A percentile compares a stretch with the other conserved stretches of the same genome.
Evolutionary conservation across 2,113 vertebrate genomes (phyloP).

Genomic region (Cyphomyrus discorhynchus): DNA sequence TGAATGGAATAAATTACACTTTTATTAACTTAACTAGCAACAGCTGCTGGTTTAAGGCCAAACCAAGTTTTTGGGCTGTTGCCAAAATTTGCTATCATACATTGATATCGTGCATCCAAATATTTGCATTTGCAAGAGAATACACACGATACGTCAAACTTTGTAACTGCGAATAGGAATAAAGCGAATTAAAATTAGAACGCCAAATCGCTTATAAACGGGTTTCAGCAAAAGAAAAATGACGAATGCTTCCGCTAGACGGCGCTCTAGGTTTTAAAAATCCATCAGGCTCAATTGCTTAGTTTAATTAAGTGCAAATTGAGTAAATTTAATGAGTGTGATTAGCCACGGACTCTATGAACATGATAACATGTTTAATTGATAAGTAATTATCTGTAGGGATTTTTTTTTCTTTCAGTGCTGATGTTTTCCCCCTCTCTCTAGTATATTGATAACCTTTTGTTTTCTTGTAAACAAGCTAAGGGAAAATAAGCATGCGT

Average conservation of each 20-base stretch:
- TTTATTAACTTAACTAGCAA: slow-evolving; percentile 5
- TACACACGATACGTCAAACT: not conserved
- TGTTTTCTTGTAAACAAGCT: slow-evolving; percentile 21
- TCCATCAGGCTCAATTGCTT: slow-evolving; percentile 46
- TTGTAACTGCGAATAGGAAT: not conserved
- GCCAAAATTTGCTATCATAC: not conserved
- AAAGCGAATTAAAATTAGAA: not conserved
- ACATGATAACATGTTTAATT: slow-evolving; percentile 73
- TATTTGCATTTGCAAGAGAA: not conserved
- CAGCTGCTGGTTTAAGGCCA: not conserved
- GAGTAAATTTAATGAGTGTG: slow-evolving; percentile 80
- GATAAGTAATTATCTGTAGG: slow-evolving; percentile 26
- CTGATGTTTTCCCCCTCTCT: slow-evolving; percentile 16
- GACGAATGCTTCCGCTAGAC: slow-evolving; percentile 47
- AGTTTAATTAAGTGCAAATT: slow-evolving; percentile 80
- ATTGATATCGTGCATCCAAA: not conserved
- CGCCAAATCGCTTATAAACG: not conserved
- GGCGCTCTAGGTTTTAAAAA: slow-evolving; percentile 55
- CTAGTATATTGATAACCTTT: slow-evolving; percentile 22
- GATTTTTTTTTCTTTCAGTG: slow-evolving; percentile 18
- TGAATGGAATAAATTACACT: slow-evolving; percentile 9
- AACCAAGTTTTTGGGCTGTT: slow-evolving; percentile 10
- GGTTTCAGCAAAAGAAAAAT: not conserved
- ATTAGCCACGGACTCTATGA: slow-evolving; percentile 80
- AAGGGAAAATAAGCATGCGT: not conserved